Percentiles rank a stretch among this genome's conserved stretches.
These are phyloP conservation scores for Leuciscus idus DNA, from an alignment of 2,113 vertebrate species.

Conservation along the genomic window DNA sequence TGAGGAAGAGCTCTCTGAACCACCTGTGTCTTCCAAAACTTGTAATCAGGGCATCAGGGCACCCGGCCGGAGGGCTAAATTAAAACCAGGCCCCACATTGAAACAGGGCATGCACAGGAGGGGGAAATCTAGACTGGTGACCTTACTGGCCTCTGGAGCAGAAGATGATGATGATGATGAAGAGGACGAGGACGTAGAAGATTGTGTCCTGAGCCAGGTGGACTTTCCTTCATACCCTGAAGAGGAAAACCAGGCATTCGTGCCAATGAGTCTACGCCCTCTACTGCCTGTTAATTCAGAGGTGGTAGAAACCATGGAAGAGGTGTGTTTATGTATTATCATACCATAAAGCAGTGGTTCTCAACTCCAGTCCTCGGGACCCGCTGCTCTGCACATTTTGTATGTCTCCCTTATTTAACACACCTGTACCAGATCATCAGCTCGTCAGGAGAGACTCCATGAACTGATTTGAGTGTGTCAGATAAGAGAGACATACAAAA, in stretches of 20 bases:
- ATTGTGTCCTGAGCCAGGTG: conserved; percentile 57
- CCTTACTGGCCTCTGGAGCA: conserved; percentile 81
- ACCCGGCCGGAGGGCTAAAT: conserved; percentile 68
- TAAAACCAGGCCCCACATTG: conserved; percentile 64
- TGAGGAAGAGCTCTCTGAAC: conserved; percentile 32
- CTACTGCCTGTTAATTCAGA: conserved; percentile 76
- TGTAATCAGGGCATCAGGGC: conserved; percentile 47
- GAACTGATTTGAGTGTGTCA: too few relatives aligned
- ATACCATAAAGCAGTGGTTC: background rate
- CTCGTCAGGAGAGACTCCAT: too few relatives aligned
- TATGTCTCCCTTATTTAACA: too few relatives aligned
- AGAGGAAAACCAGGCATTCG: conserved; percentile 84
- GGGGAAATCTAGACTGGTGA: conserved; percentile 78
- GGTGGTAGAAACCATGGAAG: conserved; percentile 89
- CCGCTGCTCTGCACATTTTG: too few relatives aligned
- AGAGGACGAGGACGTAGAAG: conserved; percentile 60
- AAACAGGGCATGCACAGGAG: conserved; percentile 68
- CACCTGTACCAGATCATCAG: too few relatives aligned
- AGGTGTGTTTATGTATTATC: conserved; percentile 74
- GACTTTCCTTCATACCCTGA: conserved; percentile 73
- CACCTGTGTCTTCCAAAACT: conserved; percentile 54
- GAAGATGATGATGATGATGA: conserved; percentile 78
- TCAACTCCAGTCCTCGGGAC: too few relatives aligned
- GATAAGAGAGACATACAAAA: too few relatives aligned
- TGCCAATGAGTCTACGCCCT: conserved; percentile 84